A percentile compares a stretch with the other conserved stretches of the same genome.
These are phyloP conservation scores for Cremastobaeus sp. DNA, from an alignment of 2,888 invertebrate species.

Conservation along the genomic window DNA sequence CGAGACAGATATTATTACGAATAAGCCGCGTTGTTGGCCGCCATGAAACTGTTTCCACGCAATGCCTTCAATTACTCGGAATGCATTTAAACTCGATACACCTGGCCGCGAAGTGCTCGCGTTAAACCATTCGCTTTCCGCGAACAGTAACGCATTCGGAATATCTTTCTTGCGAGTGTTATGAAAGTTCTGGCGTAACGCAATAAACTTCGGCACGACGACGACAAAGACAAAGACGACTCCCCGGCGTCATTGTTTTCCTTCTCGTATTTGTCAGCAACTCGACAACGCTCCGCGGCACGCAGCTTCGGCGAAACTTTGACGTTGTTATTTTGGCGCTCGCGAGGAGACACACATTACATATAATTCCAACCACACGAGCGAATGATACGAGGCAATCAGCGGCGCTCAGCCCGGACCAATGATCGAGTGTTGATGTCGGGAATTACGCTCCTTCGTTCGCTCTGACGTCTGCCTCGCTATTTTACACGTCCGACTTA, in stretches of 20 bases:
- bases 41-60: conserved; percentile 64
- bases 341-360: conserved; percentile 9
- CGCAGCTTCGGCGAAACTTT: conserved; percentile 40
- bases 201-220: conserved; percentile 51
- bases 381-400: conserved; percentile 38
- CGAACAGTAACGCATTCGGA: conserved; percentile 37
- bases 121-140: conserved; percentile 49
- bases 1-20: conserved; percentile 72
- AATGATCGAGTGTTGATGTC: conserved; percentile 22
- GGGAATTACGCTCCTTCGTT: conserved; percentile 22
- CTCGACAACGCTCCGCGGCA: conserved; percentile 24
- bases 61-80: conserved; percentile 71
- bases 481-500: conserved; percentile 12
- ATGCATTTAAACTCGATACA: conserved; percentile 71
- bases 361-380: conserved; percentile 2
- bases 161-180: conserved; percentile 31
- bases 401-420: conserved; percentile 1
- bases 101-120: conserved; percentile 59
- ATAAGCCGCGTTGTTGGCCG: conserved; percentile 43
- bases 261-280: conserved; percentile 13
- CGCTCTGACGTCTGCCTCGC: not conserved
- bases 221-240: conserved; percentile 35
- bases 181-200: conserved; percentile 55
- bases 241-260: conserved; percentile 51
- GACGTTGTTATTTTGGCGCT: conserved; percentile 35